Conservation (phyloP, 2,797 vertebrate species). For the Sebastes baramenuke region DNA sequence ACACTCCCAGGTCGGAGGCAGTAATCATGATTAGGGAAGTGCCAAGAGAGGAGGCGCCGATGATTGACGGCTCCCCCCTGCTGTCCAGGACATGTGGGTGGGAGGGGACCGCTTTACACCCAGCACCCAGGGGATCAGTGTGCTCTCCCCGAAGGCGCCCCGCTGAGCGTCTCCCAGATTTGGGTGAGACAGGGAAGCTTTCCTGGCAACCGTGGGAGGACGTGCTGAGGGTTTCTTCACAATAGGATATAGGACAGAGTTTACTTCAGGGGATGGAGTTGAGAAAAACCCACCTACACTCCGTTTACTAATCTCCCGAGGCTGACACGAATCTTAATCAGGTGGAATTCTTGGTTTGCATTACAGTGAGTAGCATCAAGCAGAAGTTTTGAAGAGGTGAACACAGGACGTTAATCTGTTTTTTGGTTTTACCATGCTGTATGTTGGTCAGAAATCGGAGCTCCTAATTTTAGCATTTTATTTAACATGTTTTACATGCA, state of each 20-base stretch:
- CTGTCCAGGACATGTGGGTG: constrained; percentile 55
- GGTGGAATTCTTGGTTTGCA: not conserved
- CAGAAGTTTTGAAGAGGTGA: not conserved
- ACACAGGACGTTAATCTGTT: not conserved
- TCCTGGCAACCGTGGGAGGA: constrained; percentile 20
- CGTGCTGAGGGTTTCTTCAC: constrained; percentile 9
- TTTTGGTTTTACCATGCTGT: not conserved
- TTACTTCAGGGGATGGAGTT: constrained; percentile 28
- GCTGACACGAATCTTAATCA: constrained; percentile 12
- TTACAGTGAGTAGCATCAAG: not conserved
- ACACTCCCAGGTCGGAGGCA: constrained; percentile 23
- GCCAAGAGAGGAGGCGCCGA: constrained; percentile 29
- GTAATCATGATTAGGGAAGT: constrained; percentile 46
- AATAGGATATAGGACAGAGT: constrained; percentile 35
- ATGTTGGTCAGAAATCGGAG: not conserved
- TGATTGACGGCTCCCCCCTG: constrained; percentile 49
- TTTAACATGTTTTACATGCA: not conserved
- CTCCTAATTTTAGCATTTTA: not conserved
- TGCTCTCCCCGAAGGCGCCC: constrained; percentile 22
- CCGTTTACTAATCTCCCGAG: constrained; percentile 11
- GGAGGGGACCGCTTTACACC: constrained; percentile 41
- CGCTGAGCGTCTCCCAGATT: constrained; percentile 17
- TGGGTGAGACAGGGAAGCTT: constrained; percentile 20
- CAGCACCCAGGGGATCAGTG: constrained; percentile 35
- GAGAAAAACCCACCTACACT: constrained; percentile 34